Base-by-base conservation (phyloP, 2,888 invertebrate genomes). In the Cephonodes hylas region DNA sequence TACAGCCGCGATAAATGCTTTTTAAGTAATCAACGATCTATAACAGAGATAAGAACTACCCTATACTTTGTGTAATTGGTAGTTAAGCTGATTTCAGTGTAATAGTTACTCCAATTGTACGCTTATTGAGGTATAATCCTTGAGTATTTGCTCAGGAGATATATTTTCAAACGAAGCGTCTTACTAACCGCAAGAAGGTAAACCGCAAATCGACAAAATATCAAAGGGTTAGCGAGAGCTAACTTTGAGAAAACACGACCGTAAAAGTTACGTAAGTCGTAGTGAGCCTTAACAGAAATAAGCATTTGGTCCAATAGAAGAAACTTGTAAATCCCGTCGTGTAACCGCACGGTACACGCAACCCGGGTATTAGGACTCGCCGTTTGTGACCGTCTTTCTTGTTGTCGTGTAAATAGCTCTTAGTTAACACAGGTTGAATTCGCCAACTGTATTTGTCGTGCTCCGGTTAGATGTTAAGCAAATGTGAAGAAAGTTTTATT, bases 251-350 rank as follows among this genome's bases (percentile, higher is more conserved):
- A 80, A 81, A 81, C 79, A 81, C 73, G 77, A 71, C 70, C 71
- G 70, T 66, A 70, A 67, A 82, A 83, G 76, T 84, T 83, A 70
- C 69, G 70, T 76, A 79, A 83, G 76, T 79, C 72, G 77, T 70
- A 71, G 72, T 71, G 68, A 72, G 70, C 72, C 77, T 75, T 79
- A 77, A 80, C 80, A 76, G 81, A 82, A 86, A 84, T 86, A 83
- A 84, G 81, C 83, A 79, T 86, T 84, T 78, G 80, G 78, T 76
- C 83, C 84, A 83, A 88, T 86, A 84, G 82, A 84, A 86, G 85
- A 85, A 89, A 89, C 88, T 90, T 88, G 79, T 83, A 86, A 90
- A 89, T 89, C 89, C 86, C 77, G 72, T 70, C 71, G 76, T 74
- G 79, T 69, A 79, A 87, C 88, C 87, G 77, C 88, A 86, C 83